Evolutionary conservation across 1,140 invertebrate species (phyloP).

Genomic region (Batillaria attramentaria): DNA sequence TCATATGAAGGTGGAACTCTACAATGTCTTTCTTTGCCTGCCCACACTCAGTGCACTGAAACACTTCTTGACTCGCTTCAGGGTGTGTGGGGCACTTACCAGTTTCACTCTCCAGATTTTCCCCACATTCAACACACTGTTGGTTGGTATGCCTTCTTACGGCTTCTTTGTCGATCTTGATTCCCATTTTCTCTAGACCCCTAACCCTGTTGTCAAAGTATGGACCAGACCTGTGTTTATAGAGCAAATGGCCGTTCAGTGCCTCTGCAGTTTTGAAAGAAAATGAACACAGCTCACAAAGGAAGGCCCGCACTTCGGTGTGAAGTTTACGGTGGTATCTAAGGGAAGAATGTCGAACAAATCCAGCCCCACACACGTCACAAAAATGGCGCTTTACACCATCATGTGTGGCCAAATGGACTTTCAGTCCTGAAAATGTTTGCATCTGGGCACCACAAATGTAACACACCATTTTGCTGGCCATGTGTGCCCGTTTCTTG

Average conservation of each 20-base stretch:
- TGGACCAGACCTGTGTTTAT: background rate
- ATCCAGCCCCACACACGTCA: slow-evolving; percentile 1
- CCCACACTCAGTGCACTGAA: background rate
- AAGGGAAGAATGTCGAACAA: background rate
- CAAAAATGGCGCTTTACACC: slow-evolving; percentile 3
- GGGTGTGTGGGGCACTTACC: background rate
- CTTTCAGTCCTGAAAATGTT: slow-evolving; percentile 7
- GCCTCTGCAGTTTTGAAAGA: background rate
- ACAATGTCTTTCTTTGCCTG: slow-evolving; percentile 7
- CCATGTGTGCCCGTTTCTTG: background rate
- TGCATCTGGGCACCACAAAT: background rate
- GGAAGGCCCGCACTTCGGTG: background rate
- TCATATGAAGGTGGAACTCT: background rate
- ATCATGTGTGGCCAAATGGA: background rate
- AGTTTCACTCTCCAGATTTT: background rate
- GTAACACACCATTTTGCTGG: background rate
- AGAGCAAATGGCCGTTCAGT: background rate
- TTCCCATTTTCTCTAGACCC: slow-evolving; percentile 7
- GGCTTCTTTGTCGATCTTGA: background rate
- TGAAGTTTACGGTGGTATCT: background rate
- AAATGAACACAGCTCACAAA: background rate
- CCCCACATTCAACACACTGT: background rate
- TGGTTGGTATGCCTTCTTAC: background rate
- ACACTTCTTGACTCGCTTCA: background rate
- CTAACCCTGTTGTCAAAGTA: slow-evolving; percentile 8